Evolutionary conservation across 1,140 invertebrate species (phyloP).

Genomic region (Zaprionus inermis): DNA sequence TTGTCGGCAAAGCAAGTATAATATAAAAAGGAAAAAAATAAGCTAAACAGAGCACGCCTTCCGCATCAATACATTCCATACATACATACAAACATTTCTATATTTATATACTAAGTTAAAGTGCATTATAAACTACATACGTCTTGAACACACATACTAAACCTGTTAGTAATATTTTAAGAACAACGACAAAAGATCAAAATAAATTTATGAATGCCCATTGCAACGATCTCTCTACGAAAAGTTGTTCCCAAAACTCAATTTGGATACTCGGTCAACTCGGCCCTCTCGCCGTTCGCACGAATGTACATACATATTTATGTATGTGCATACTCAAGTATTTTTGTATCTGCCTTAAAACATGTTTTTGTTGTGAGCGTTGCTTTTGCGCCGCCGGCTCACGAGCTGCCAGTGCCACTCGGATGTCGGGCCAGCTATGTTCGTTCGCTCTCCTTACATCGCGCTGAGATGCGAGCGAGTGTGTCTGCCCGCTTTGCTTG

Average conservation of each 20-base stretch:
- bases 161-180: constrained; percentile 32
- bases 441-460: constrained; percentile 23
- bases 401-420: constrained; percentile 33
- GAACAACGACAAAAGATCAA: constrained; percentile 36
- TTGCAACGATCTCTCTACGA: constrained; percentile 8
- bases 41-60: constrained; percentile 46
- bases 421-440: constrained; percentile 32
- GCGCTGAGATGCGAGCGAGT: neutral
- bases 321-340: neutral
- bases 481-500: constrained; percentile 6
- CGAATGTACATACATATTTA: neutral
- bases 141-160: constrained; percentile 14
- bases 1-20: constrained; percentile 34
- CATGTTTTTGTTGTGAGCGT: constrained; percentile 38
- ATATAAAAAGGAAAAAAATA: constrained; percentile 28
- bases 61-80: constrained; percentile 52
- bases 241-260: constrained; percentile 6
- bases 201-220: constrained; percentile 36
- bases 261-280: neutral
- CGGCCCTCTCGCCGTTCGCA: neutral
- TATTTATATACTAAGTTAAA: constrained; percentile 29
- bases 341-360: constrained; percentile 7
- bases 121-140: constrained; percentile 21
- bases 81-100: constrained; percentile 47
- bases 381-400: constrained; percentile 32